phyloP scores from a whole-genome alignment of 2,797 vertebrate genomes.

The Epinephelus awoara region DNA sequence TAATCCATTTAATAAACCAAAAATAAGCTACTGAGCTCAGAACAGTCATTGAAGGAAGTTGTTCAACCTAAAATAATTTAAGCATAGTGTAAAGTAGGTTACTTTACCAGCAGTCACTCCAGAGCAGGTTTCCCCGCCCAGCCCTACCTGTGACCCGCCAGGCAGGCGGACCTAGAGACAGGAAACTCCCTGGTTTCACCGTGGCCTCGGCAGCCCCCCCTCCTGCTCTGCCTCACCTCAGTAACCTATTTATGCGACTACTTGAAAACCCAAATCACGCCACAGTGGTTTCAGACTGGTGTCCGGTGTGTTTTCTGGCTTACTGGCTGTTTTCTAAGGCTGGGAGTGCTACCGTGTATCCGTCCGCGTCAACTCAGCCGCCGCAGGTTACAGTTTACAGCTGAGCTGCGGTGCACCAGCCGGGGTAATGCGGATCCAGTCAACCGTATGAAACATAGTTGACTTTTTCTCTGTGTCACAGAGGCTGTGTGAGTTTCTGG shows the following conservation, averaged over 20 bases:
- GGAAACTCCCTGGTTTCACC: slow-evolving; percentile 84
- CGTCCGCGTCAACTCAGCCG: slow-evolving; percentile 55
- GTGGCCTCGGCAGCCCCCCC: slow-evolving; percentile 73
- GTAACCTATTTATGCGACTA: background rate
- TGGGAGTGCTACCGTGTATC: background rate
- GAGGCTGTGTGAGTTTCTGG: slow-evolving; percentile 18
- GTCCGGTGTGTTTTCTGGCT: background rate
- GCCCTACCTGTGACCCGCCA: slow-evolving; percentile 68
- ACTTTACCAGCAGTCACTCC: slow-evolving; percentile 1
- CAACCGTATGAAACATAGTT: slow-evolving; percentile 53
- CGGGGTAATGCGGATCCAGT: slow-evolving; percentile 55
- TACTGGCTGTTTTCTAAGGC: background rate
- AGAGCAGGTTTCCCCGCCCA: slow-evolving; percentile 30
- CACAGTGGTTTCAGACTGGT: background rate
- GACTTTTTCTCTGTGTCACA: slow-evolving; percentile 48
- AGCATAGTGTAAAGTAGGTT: background rate
- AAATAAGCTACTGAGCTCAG: background rate
- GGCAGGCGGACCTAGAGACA: slow-evolving; percentile 66
- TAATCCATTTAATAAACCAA: background rate
- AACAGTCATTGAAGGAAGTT: no score
- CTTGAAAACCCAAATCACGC: background rate
- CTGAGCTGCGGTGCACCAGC: slow-evolving; percentile 61
- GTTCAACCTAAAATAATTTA: background rate
- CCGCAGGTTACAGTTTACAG: slow-evolving; percentile 62
- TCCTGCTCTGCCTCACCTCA: slow-evolving; percentile 7